Base-by-base conservation (phyloP, 2,113 vertebrate species). In the Cyprinodon variegatus region DNA sequence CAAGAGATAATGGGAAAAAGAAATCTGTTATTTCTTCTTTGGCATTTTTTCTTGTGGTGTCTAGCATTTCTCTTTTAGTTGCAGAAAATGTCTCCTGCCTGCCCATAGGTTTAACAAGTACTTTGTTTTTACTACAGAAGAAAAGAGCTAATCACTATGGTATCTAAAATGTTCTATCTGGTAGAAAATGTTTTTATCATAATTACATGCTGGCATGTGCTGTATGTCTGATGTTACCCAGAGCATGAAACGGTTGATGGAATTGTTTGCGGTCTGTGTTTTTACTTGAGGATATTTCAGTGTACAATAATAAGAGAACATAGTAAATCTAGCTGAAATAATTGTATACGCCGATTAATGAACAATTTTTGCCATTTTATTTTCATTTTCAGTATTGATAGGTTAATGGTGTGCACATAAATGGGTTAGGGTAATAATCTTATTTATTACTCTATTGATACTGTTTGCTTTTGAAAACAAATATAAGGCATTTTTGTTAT, bases 11-110 rank as follows among this genome's bases (percentile, higher is more conserved):
- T 62, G 20, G 76, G 78, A 79, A 79, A 81, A 67, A 59, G 40
- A 6, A 38, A n/a, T 22, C 20, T 65, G 76, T 86, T 82, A 79
- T 79, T 85, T 78, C 62, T 83, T 84, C 69, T 57, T 63, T 73
- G 86, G 79, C 68, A 40, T 82, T 78, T 72, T 78, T 72, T 77
- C 78, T 89, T 81, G 68, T 68, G 6, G 4, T 59, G 71, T 83
- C 64, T 74, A 68, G 62, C 45, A 37, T 78, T 65, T 81, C 62
- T 77, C 63, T 69, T 41, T 74, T 74, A 60, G 78, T 71, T 38
- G 65, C 29, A 72, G 61, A 29, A 1, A 57, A 40, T 13, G 71
- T 41, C 29, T 36, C 0, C 41, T 57, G 43, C 15, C 4, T 22
- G 41, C 77, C 70, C 5, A 20, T 3, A 0, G 65, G 72, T 77